A percentile compares a stretch with the other conserved stretches of the same genome.
These are phyloP conservation scores for Diabrotica virgifera DNA, from an alignment of 1,140 invertebrate genomes.

Conservation along the genomic window DNA sequence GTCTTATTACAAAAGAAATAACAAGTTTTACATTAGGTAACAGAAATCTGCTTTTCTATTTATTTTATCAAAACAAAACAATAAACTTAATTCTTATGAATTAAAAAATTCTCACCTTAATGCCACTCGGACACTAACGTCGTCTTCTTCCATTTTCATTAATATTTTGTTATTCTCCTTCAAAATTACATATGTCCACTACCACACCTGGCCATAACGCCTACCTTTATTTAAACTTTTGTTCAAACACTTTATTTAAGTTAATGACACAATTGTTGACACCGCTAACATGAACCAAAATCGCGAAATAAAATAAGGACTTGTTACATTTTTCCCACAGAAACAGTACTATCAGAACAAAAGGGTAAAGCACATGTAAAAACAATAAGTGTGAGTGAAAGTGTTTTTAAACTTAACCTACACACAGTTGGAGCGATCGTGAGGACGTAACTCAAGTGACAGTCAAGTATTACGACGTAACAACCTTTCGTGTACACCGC, in stretches of 20 bases:
- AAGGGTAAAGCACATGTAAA: slow-evolving; percentile 4
- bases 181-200: slow-evolving; percentile 25
- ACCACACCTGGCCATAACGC: slow-evolving; percentile 28
- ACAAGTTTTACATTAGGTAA: no score
- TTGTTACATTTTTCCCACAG: neutral
- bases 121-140: slow-evolving; percentile 44
- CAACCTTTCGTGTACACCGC: neutral
- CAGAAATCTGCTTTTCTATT: no score
- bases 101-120: slow-evolving; percentile 40
- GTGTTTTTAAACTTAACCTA: slow-evolving; percentile 12
- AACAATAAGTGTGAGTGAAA: slow-evolving; percentile 6
- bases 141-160: slow-evolving; percentile 43
- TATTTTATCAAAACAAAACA: no score
- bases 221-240: slow-evolving; percentile 28
- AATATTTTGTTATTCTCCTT: slow-evolving; percentile 15
- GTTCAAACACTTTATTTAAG: slow-evolving; percentile 8
- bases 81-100: neutral
- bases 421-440: neutral
- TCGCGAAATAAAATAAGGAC: neutral
- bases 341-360: neutral
- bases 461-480: neutral
- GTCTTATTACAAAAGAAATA: no score
- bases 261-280: slow-evolving; percentile 10
- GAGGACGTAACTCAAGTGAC: neutral
- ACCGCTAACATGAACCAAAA: neutral